Evolutionary conservation across 2,113 vertebrate species (phyloP), one percentile per base, ranked within the genome.

Genomic region (Paramisgurnus dabryanus): DNA sequence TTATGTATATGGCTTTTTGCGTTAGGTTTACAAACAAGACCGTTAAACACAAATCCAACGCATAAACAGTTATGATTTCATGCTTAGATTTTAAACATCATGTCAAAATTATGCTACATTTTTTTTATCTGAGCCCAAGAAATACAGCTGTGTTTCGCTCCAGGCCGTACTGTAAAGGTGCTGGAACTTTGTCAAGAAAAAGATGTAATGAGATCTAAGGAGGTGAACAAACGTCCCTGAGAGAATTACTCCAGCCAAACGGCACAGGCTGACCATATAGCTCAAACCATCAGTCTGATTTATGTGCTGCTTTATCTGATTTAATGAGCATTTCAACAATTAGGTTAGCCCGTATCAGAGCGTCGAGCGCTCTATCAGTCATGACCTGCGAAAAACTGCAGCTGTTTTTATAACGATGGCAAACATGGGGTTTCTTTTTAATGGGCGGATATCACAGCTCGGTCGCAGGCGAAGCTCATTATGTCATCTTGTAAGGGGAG

Each of bases 301-400:
- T 93, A 92, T 90, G 90, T 87, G 85, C 85, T 86, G 88, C 87
- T 89, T 92, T 90, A 93, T 93, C 90, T 81, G 80, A 80, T 89
- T 53, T 91, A 93, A 93, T 89, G 90, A 93, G 89, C 64, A 82
- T 86, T 89, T 89, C 88, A 85, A 87, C 90, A 91, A 92, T 93
- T 92, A 93, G 89, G 88, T 83, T 78, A 90, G 88, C 87, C 77
- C 55, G 88, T 87, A 88, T 88, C 84, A 83, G 82, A 81, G 79
- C 49, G 45, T 67, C 2, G 69, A 85, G 80, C 69, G 78, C 79
- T 86, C 85, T 86, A 89, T 91, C 89, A 85, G 84, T 74, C 78
- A 79, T 83, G 87, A 92, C 89, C 90, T 87, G 79, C 8, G 40
- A 80, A 80, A 83, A 80, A 83, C 85, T 78, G 18, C 91, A 90